Percentiles rank a stretch among this genome's conserved stretches.
Conservation (phyloP, 2,113 vertebrate genomes). For the Papio anubis region DNA sequence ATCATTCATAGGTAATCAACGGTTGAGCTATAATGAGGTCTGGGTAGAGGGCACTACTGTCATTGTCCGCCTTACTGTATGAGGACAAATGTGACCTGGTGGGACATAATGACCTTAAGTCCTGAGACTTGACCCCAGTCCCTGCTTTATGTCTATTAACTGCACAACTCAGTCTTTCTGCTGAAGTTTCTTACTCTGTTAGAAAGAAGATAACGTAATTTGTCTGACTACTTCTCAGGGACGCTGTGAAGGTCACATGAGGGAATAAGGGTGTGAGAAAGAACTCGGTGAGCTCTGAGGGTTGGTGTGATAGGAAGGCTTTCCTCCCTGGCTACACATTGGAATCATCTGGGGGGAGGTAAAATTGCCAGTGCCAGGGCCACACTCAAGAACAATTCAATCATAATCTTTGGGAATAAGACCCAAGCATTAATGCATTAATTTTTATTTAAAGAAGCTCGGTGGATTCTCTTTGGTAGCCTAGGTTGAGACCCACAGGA, state of each 20-base stretch:
- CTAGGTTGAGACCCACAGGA: not conserved
- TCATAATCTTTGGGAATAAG: not conserved
- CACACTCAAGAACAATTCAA: not conserved
- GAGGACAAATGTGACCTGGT: accelerated
- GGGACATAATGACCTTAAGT: not conserved
- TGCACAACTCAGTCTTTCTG: too few relatives aligned
- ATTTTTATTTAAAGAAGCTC: not conserved
- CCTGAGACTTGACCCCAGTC: not conserved
- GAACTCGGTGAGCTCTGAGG: not conserved
- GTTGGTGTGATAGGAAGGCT: not conserved
- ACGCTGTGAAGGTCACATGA: not conserved
- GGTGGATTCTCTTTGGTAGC: not conserved
- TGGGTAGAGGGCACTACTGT: accelerated
- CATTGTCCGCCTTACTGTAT: accelerated
- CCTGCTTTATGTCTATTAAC: too few relatives aligned
- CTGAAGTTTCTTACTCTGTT: not conserved
- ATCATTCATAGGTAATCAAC: accelerated
- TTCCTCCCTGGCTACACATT: not conserved
- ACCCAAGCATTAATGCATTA: accelerated
- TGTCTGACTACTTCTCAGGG: not conserved
- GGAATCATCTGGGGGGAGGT: not conserved
- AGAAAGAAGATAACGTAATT: accelerated
- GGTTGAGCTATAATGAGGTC: accelerated
- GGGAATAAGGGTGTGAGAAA: accelerated
- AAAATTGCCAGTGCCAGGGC: not conserved